A percentile compares a stretch with the other conserved stretches of the same genome.
Conservation (phyloP, 2,888 invertebrate species). For the Brachynemurus nebulosus region DNA sequence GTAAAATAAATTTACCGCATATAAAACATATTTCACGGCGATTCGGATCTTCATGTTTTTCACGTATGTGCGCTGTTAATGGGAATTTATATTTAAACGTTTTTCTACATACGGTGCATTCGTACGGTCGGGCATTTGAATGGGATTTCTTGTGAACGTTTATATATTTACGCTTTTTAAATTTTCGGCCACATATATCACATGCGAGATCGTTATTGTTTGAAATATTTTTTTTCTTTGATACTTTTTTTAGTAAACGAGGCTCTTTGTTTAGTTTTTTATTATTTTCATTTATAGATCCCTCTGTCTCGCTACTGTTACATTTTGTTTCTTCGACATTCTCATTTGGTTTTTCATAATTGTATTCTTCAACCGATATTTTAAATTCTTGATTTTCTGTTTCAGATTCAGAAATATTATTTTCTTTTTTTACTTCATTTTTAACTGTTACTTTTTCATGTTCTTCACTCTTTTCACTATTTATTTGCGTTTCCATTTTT, state of each 20-base stretch:
- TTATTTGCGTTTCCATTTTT: too few relatives aligned
- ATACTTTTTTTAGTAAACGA: neutral
- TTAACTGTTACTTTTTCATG: too few relatives aligned
- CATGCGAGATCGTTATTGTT: neutral
- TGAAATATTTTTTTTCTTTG: too few relatives aligned
- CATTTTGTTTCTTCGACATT: too few relatives aligned
- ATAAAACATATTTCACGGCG: neutral
- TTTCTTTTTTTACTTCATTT: too few relatives aligned
- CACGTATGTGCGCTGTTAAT: neutral
- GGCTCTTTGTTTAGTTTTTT: neutral
- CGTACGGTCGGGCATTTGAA: neutral
- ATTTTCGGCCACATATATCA: neutral
- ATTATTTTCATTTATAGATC: neutral
- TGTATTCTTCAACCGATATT: neutral
- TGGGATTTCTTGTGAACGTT: neutral
- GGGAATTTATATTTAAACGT: neutral
- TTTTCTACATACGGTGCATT: neutral
- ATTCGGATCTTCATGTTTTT: neutral
- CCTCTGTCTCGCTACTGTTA: too few relatives aligned
- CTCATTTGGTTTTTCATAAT: slow-evolving; percentile 1
- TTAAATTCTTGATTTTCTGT: too few relatives aligned
- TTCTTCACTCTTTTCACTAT: too few relatives aligned
- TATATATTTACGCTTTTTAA: neutral
- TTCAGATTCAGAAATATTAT: too few relatives aligned
- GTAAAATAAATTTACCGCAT: neutral